Conservation (phyloP, 2,797 vertebrate genomes). For the Myiotriccus ornatus region DNA sequence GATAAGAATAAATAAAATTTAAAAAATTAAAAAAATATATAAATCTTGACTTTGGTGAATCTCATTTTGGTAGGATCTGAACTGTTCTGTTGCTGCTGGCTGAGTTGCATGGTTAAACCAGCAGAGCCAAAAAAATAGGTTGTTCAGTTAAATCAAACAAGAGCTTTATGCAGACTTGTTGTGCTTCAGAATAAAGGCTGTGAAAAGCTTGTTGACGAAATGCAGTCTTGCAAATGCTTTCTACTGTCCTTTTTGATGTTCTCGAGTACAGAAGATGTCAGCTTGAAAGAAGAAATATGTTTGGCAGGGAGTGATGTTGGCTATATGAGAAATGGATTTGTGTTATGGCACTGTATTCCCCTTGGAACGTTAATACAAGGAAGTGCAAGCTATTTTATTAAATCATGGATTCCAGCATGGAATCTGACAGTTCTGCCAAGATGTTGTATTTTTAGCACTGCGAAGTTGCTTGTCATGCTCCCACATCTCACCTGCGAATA, state of each 20-base stretch:
- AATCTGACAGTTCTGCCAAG: background rate
- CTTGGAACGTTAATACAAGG: background rate
- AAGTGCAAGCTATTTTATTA: slow-evolving; percentile 36
- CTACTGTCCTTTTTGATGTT: slow-evolving; percentile 15
- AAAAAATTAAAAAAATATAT: background rate
- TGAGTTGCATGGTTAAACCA: background rate
- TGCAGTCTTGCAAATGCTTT: background rate
- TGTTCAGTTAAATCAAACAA: background rate
- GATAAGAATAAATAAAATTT: background rate
- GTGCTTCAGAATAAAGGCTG: background rate
- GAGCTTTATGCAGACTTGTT: background rate
- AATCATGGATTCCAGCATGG: background rate
- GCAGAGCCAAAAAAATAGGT: background rate
- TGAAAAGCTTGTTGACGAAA: background rate
- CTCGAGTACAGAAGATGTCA: background rate
- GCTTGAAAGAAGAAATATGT: background rate
- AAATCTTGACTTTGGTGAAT: background rate
- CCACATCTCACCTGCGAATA: background rate
- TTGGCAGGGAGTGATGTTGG: background rate
- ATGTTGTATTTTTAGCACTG: slow-evolving; percentile 17
- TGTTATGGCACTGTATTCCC: background rate
- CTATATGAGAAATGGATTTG: slow-evolving; percentile 1
- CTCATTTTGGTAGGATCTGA: background rate
- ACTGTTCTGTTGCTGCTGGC: background rate
- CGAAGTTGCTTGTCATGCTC: background rate